Conservation (phyloP, 1,140 invertebrate genomes). For the Protaetia brevitarsis region DNA sequence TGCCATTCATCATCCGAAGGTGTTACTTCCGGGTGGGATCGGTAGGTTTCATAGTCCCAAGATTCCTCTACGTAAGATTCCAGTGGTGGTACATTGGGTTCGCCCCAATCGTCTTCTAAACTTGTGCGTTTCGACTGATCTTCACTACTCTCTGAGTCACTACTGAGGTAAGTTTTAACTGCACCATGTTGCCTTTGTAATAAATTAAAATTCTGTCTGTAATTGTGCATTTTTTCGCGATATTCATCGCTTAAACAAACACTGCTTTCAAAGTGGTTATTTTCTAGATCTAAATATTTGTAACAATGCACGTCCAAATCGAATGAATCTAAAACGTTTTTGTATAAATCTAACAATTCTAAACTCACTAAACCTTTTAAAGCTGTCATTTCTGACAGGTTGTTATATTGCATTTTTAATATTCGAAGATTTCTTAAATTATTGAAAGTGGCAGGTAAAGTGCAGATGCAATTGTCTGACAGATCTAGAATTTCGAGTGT, state of each 20-base stretch:
- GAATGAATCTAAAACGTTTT: neutral
- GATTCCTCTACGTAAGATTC: neutral
- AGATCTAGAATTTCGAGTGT: neutral
- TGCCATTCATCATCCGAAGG: constrained; percentile 12
- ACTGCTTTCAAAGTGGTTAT: neutral
- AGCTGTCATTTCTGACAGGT: neutral
- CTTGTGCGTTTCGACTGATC: neutral
- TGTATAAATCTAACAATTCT: constrained; percentile 16
- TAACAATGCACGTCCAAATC: neutral
- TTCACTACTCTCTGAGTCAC: neutral
- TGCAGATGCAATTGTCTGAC: neutral
- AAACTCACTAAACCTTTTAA: neutral
- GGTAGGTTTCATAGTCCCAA: neutral
- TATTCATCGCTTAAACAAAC: neutral
- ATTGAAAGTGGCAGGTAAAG: neutral
- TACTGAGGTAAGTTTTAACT: neutral
- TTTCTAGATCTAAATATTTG: neutral
- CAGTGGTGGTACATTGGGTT: neutral
- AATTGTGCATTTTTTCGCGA: neutral
- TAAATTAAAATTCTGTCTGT: neutral
- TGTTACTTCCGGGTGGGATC: constrained; percentile 5
- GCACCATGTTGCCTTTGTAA: neutral
- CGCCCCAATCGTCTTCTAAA: neutral
- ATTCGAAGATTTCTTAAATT: neutral
- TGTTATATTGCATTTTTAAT: neutral